Base-by-base conservation (phyloP, 1,140 invertebrate genomes). In the Copidosoma floridanum region DNA sequence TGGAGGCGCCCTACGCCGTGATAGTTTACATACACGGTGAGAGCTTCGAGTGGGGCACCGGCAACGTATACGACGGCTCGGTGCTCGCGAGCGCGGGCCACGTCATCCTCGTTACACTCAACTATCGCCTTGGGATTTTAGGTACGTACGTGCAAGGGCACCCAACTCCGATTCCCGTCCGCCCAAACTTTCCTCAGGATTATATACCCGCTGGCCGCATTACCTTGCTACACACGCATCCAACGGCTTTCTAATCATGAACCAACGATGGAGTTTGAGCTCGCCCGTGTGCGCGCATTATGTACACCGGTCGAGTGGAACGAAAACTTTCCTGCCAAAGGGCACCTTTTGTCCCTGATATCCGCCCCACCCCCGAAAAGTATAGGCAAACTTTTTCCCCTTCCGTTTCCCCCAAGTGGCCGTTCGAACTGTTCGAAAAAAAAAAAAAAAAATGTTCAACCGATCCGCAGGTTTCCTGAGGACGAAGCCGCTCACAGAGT, bases 81-180 rank as follows among this genome's bases (percentile, higher is more conserved):
- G 89, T 93, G n/a, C 82, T 95, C 24, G 90, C 92, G 24, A 91
- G 91, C 66, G 89, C 89, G 70, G 91, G 92, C 54, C 88, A 93
- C 75, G 88, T 95, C 62, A 91, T 95, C 69, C 93, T 96, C 70
- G 86, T 96, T 69, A 94, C 90, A 27, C 80, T 96, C 67, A 96
- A 94, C 83, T 94, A 93, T 82, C 85, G 93, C 60, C 84, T 96
- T 59, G 93, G 92, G 56, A 84, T 93, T 63, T 79, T 95, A 71
- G 93, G 93, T 94, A 82, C 85, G 83, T 3, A 21, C 26, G 23
- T 16, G 16, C 12, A 73, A 71, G 40, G 16, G 12, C 20, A 48
- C 12, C 5, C 6, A 47, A n/a, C n/a, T n/a, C n/a, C n/a, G n/a
- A n/a, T n/a, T n/a, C 32, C 14, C 32, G 32, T 14, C 32, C 32